phyloP scores from a whole-genome alignment of 2,113 vertebrate genomes.

The Sprattus sprattus region DNA sequence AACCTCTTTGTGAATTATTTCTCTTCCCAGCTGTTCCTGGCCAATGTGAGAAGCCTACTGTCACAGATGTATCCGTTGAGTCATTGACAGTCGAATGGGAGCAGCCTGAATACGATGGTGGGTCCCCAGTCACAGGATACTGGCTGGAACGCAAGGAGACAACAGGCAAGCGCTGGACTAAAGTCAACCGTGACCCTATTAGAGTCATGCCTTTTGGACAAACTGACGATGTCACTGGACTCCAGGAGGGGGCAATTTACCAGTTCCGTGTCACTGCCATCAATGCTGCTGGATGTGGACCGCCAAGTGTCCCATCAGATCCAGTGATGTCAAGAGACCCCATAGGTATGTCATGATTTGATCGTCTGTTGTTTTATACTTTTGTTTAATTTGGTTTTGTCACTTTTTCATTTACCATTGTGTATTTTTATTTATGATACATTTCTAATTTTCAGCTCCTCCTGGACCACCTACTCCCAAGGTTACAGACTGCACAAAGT shows the following conservation, averaged over 20 bases:
- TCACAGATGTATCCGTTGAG: slow-evolving; percentile 85
- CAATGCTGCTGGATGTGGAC: slow-evolving; percentile 90
- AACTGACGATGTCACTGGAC: slow-evolving; percentile 85
- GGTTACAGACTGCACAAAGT: slow-evolving; percentile 94
- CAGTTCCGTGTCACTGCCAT: slow-evolving; percentile 91
- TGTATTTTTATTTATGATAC: neutral
- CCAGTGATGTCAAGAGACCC: slow-evolving; percentile 88
- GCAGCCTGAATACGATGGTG: slow-evolving; percentile 95
- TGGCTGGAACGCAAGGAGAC: slow-evolving; percentile 94
- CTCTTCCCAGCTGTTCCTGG: slow-evolving; percentile 85
- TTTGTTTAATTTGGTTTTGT: neutral
- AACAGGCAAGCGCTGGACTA: slow-evolving; percentile 89
- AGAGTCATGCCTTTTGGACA: slow-evolving; percentile 87
- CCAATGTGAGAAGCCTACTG: slow-evolving; percentile 92
- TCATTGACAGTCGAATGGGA: slow-evolving; percentile 97
- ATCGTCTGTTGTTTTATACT: neutral
- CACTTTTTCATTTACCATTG: slow-evolving; percentile 12
- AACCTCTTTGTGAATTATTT: neutral
- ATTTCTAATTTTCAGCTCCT: slow-evolving; percentile 73
- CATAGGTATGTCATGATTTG: slow-evolving; percentile 74
- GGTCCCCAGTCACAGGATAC: slow-evolving; percentile 91
- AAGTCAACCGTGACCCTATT: slow-evolving; percentile 87
- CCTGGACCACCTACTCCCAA: slow-evolving; percentile 92
- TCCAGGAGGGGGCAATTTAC: slow-evolving; percentile 87
- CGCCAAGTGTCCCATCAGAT: slow-evolving; percentile 91